These are phyloP conservation scores for Chydorus sphaericus DNA, from an alignment of 2,888 invertebrate genomes.

Conservation along the genomic window DNA sequence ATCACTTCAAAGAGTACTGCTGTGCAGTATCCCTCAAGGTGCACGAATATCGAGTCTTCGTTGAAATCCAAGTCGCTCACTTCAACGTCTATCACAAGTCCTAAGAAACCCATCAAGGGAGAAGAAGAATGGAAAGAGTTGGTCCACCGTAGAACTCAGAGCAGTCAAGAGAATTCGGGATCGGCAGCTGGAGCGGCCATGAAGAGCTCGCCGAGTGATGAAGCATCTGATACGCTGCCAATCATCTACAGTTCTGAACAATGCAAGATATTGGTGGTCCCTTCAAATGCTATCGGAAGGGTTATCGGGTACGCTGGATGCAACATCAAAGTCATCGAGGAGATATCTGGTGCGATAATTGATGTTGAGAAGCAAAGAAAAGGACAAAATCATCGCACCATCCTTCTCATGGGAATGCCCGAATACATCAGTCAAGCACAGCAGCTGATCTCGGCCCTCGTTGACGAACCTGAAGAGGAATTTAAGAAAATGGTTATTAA, in stretches of 20 bases:
- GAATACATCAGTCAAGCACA: slow-evolving; percentile 89
- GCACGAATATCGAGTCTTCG: too few species aligned
- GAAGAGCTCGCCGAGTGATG: slow-evolving; percentile 8
- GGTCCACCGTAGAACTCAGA: slow-evolving; percentile 30
- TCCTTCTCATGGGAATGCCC: slow-evolving; percentile 85
- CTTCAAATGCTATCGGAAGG: slow-evolving; percentile 84
- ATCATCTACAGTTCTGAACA: slow-evolving; percentile 19
- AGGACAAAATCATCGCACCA: slow-evolving; percentile 72
- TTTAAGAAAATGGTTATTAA: slow-evolving; percentile 66
- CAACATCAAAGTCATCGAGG: slow-evolving; percentile 95
- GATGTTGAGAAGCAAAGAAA: slow-evolving; percentile 91
- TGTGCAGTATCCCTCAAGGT: slow-evolving; percentile 20
- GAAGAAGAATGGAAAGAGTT: slow-evolving; percentile 98
- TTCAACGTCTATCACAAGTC: slow-evolving; percentile 32
- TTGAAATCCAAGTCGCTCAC: slow-evolving; percentile 15
- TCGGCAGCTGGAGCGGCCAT: not conserved
- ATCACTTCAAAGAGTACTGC: not conserved
- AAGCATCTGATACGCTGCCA: not conserved
- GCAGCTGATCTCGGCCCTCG: slow-evolving; percentile 72
- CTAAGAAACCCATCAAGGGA: slow-evolving; percentile 49
- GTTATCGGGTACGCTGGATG: slow-evolving; percentile 95
- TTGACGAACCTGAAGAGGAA: slow-evolving; percentile 90
- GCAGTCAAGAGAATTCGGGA: slow-evolving; percentile 2
- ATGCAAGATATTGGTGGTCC: slow-evolving; percentile 80
- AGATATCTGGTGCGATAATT: slow-evolving; percentile 92